A percentile compares a stretch with the other conserved stretches of the same genome.
Conservation (phyloP, 2,888 invertebrate species). For the Gisinianus flammeolus region DNA sequence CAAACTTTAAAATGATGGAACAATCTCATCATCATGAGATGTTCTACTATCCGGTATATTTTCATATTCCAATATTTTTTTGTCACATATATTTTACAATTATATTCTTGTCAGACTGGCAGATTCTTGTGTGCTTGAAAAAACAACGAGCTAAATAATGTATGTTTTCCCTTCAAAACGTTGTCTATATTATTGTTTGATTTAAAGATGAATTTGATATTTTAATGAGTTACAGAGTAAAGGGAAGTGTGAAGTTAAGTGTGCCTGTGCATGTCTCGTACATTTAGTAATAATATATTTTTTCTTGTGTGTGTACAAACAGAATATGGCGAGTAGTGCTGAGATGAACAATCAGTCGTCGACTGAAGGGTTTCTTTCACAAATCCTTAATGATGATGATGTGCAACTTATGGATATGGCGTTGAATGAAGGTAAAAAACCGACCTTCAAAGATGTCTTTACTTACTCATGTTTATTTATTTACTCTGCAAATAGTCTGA, state of each 20-base stretch:
- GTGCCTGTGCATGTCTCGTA: too few species aligned
- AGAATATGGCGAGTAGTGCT: conserved; percentile 63
- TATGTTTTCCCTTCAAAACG: not conserved
- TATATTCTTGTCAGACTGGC: not conserved
- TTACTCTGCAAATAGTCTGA: conserved; percentile 33
- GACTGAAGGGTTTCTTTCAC: conserved; percentile 84
- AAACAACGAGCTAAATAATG: not conserved
- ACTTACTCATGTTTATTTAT: conserved; percentile 27
- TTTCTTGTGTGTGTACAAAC: conserved; percentile 6
- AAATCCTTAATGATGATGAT: conserved; percentile 86
- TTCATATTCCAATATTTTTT: not conserved
- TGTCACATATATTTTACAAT: not conserved
- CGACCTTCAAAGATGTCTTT: too few species aligned
- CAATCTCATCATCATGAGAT: conserved; percentile 69
- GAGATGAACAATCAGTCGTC: conserved; percentile 74
- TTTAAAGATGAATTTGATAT: not conserved
- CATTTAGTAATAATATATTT: conserved; percentile 14
- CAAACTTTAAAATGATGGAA: conserved; percentile 73
- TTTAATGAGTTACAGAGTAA: not conserved
- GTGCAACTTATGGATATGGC: conserved; percentile 91
- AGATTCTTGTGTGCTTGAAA: not conserved
- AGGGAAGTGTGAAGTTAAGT: conserved; percentile 3
- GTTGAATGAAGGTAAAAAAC: conserved; percentile 78
- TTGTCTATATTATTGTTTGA: not conserved
- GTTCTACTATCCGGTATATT: conserved; percentile 78